Base-by-base conservation (phyloP, 53 echinoderm and acorn worm species). In the Luidia sarsii region DNA sequence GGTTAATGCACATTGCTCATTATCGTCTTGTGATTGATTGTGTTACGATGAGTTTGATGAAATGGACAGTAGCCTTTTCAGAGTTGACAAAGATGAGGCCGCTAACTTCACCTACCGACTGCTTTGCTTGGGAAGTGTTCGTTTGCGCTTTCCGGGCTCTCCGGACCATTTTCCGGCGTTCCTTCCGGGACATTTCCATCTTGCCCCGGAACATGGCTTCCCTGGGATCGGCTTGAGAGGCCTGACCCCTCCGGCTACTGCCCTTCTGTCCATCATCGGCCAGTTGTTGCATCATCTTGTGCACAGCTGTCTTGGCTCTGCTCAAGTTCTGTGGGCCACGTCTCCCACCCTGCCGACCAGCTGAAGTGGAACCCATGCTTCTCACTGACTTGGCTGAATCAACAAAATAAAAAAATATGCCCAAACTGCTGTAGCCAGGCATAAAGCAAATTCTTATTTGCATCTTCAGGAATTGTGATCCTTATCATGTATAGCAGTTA, bases 281-380 rank as follows among this genome's bases (percentile, higher is more conserved):
- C 9, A 61, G 64, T 27, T 50, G 48, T 23, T 64, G n/a, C 48
- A 80, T 48, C 82, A 90, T 85, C 45, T 86, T 90, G 48, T 72
- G 73, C 43, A 90, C 80, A 10, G 85, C 85, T 16, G 79, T 85
- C 25, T 84, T 85, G 11, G 85, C 85, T 9, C 90, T 59, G 25
- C 81, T 80, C 57, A 90, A 30, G 73, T 90, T 90, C 41, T 41
- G 41, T 6, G 41, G 41, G 41, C 41, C 41, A 6, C 41, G 41
- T 6, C 11, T 41, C 11, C 11, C 11, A 6, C 41, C 41, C 11
- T 41, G 6, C 41, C 41, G 41, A 6, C 41, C 41, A n/a, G n/a
- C n/a, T n/a, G n/a, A n/a, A n/a, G n/a, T n/a, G n/a, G n/a, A n/a
- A n/a, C n/a, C n/a, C n/a, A n/a, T n/a, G n/a, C n/a, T n/a, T n/a